phyloP scores from a whole-genome alignment of 1,140 invertebrate species.

The Tetragonula clypearis region DNA sequence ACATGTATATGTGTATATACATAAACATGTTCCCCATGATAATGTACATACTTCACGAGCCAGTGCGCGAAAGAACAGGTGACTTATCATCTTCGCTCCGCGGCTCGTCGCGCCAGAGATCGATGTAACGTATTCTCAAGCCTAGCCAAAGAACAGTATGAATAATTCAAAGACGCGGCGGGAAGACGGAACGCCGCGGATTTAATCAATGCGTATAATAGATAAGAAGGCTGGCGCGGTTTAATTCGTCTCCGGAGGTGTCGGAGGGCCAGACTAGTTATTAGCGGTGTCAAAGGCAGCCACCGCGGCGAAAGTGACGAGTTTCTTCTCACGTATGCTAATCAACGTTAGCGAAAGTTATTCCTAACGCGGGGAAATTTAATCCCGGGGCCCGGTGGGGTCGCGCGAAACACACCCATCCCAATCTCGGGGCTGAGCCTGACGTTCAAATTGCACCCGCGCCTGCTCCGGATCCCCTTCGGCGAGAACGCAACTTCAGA shows the following conservation, averaged over 20 bases:
- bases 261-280: neutral
- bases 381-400: neutral
- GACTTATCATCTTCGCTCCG: neutral
- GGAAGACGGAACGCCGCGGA: neutral
- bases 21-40: too few relatives aligned
- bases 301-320: slow-evolving; percentile 20
- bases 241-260: neutral
- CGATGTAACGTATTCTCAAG: slow-evolving; percentile 8
- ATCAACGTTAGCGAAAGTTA: slow-evolving; percentile 25
- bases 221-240: neutral
- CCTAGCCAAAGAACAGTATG: neutral
- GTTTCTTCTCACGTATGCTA: slow-evolving; percentile 33
- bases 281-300: slow-evolving; percentile 11
- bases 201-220: slow-evolving; percentile 10
- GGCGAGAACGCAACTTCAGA: slow-evolving; percentile 9
- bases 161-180: slow-evolving; percentile 17
- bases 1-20: too few relatives aligned
- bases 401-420: neutral
- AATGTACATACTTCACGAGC: too few relatives aligned
- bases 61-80: neutral
- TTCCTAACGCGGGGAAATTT: slow-evolving; percentile 15
- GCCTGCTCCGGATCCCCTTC: neutral
- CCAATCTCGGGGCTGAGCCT: neutral
- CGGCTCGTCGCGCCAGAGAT: neutral
- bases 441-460: slow-evolving; percentile 15